Percentiles rank a stretch among this genome's conserved stretches.
These are phyloP conservation scores for Talpa occidentalis DNA, from an alignment of 2,113 vertebrate species.

Conservation along the genomic window DNA sequence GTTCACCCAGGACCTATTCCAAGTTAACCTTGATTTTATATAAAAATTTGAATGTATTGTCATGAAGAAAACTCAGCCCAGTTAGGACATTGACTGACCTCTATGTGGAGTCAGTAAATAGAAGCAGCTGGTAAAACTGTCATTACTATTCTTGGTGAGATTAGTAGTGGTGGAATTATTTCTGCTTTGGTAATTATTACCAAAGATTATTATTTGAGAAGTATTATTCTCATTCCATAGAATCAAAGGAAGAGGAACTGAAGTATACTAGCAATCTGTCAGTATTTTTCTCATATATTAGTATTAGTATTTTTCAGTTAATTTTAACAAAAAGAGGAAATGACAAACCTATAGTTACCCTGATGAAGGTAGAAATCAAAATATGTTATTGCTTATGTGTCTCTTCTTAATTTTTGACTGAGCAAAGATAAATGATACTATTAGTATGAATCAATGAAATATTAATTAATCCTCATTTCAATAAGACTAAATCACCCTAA, in stretches of 20 bases:
- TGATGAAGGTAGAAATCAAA: neutral
- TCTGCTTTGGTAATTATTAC: neutral
- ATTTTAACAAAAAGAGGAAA: neutral
- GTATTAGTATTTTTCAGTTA: neutral
- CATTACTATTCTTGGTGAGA: neutral
- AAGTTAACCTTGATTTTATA: neutral
- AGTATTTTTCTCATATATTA: neutral
- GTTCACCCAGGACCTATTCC: neutral
- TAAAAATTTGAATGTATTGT: neutral
- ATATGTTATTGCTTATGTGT: neutral
- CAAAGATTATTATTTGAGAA: neutral
- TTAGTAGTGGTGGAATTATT: neutral
- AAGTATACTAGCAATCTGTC: neutral
- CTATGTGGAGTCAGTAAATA: neutral
- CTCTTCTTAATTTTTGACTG: neutral
- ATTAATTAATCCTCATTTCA: neutral
- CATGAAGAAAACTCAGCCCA: neutral
- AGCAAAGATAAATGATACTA: neutral
- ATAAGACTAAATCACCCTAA: neutral
- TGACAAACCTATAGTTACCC: neutral
- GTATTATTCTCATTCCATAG: neutral
- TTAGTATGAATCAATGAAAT: slow-evolving; percentile 7
- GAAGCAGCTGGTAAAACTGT: too few species aligned
- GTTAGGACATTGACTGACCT: neutral
- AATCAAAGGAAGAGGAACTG: neutral